Percentiles rank a stretch among this genome's conserved stretches.
These are phyloP conservation scores for Montifringilla adamsi DNA, from an alignment of 2,113 vertebrate genomes.

Conservation along the genomic window DNA sequence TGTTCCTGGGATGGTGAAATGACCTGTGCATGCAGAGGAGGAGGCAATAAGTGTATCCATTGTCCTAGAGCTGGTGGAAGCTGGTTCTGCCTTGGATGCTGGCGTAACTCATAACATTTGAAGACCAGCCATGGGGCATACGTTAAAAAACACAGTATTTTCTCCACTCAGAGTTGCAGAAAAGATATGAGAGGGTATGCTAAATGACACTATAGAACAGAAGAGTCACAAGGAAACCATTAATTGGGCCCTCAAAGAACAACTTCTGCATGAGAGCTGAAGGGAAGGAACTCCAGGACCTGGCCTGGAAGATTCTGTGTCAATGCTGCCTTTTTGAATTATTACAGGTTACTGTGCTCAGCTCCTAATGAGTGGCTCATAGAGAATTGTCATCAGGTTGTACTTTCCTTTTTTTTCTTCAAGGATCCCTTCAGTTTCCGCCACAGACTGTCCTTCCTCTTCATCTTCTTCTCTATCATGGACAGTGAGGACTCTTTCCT, in stretches of 20 bases:
- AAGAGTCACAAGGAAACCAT: background rate
- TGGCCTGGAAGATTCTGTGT: background rate
- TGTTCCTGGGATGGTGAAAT: background rate
- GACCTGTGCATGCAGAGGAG: background rate
- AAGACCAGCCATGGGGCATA: background rate
- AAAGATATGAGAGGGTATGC: background rate
- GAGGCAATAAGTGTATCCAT: background rate
- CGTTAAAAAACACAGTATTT: background rate
- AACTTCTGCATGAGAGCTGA: slow-evolving; percentile 18
- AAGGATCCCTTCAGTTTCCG: slow-evolving; percentile 76
- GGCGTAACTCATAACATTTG: background rate
- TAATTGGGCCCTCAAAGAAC: background rate
- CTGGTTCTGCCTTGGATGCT: background rate
- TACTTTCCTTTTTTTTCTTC: slow-evolving; percentile 76
- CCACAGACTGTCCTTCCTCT: slow-evolving; percentile 78
- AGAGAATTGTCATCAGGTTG: slow-evolving; percentile 42
- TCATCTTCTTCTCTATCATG: slow-evolving; percentile 71
- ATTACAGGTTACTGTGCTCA: background rate
- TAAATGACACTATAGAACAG: slow-evolving; percentile 4
- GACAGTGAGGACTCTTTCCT: slow-evolving; percentile 72
- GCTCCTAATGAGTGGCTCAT: background rate
- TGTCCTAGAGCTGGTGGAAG: background rate
- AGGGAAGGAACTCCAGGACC: background rate
- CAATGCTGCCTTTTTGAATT: slow-evolving; percentile 36
- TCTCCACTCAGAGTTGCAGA: background rate